Evolutionary conservation across 1,140 invertebrate genomes (phyloP), one percentile per base, ranked within the genome.

Genomic region (Anastrepha ludens): DNA sequence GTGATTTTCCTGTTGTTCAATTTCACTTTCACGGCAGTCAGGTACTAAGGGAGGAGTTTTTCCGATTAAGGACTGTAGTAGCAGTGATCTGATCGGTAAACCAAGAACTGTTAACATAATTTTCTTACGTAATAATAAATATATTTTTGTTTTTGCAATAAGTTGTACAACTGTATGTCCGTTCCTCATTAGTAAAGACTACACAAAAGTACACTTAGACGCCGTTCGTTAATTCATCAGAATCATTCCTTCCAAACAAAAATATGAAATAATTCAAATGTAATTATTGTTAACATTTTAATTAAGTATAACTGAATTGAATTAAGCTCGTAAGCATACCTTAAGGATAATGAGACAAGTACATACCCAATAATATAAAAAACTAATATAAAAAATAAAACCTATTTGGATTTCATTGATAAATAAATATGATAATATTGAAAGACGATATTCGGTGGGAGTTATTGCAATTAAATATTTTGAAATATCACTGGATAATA

Each of bases 251-350:
- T 81, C 74, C 74, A 81, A 81, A 55, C 20, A 20, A 81, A 29
- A 29, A 20, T 2, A 29, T 17, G 29, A 47, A 74, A 74, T 17
- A 67, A 47, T 8, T 44, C 47, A n/a, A 50, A 74, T 47, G 11
- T 74, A 81, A 81, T 17, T 81, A 81, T 29, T 81, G 74, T 81
- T 81, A 81, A 81, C 74, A 81, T 81, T 81, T 81, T 81, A 81
- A 81, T 81, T 81, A 81, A 81, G n/a, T 81, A 81, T 55, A 47
- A 74, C 67, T 44, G 67, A 41, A 81, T 81, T 81, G 47, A 55
- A 3, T 81, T 81, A 81, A 29, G 29, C 29, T 29, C 29, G 29
- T 29, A 29, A 81, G 74, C 47, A 81, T 55, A 58, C 44, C n/a
- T 81, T 50, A 55, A 81, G 47, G 17, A 55, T 11, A 81, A 11